Evolutionary conservation across 2,888 invertebrate species (phyloP).

Genomic region (Eristalinus aeneus): DNA sequence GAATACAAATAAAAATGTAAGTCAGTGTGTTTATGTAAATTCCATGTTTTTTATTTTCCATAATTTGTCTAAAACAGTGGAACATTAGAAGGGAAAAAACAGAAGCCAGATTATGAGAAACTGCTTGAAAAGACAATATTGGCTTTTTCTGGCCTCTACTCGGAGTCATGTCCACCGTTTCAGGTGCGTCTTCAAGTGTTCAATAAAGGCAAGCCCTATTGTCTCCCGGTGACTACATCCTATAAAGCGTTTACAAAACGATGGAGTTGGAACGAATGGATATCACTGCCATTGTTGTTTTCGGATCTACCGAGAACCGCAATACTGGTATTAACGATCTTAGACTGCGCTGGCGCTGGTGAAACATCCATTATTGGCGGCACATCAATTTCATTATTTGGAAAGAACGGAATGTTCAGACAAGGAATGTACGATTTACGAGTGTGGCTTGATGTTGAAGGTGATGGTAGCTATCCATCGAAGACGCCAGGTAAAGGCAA

Average conservation of each 20-base stretch:
- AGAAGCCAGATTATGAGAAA: slow-evolving; percentile 93
- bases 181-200: slow-evolving; percentile 93
- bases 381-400: slow-evolving; percentile 95
- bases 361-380: slow-evolving; percentile 93
- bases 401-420: slow-evolving; percentile 95
- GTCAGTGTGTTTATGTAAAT: slow-evolving; percentile 75
- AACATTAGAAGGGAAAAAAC: slow-evolving; percentile 93
- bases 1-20: slow-evolving; percentile 96
- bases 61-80: slow-evolving; percentile 83
- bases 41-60: neutral
- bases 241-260: slow-evolving; percentile 95
- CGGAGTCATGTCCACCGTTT: slow-evolving; percentile 92
- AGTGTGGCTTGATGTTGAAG: slow-evolving; percentile 92
- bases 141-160: slow-evolving; percentile 93
- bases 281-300: slow-evolving; percentile 93
- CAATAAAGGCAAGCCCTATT: slow-evolving; percentile 90
- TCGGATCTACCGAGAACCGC: slow-evolving; percentile 95
- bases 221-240: slow-evolving; percentile 92
- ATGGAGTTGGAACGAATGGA: slow-evolving; percentile 99
- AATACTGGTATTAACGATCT: slow-evolving; percentile 92
- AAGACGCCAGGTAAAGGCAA: slow-evolving; percentile 93
- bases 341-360: slow-evolving; percentile 94
- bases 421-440: slow-evolving; percentile 90
- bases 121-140: slow-evolving; percentile 93
- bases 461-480: slow-evolving; percentile 88